Evolutionary conservation across 2,888 invertebrate genomes (phyloP), one percentile per base, ranked within the genome.

Genomic region (Thysanoteuthis rhombus): DNA sequence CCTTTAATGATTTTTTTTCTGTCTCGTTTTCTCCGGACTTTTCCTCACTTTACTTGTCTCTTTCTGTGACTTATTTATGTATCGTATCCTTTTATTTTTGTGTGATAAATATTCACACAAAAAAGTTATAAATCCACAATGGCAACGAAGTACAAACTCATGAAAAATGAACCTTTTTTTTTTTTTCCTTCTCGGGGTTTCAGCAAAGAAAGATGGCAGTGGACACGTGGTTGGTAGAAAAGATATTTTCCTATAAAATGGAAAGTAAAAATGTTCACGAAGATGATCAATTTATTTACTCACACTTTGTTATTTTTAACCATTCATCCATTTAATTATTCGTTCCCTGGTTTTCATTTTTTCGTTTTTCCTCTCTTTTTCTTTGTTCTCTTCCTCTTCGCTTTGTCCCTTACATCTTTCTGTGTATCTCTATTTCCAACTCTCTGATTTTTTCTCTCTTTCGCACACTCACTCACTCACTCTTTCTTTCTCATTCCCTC

Each of bases 101-200:
- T 75, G n/a, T 6, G n/a, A 75, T 16, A n/a, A 75, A 75, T n/a
- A 75, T 75, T 36, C 1, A 36, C 75, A 75, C 75, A 75, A 75
- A 75, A 75, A 75, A 75, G 75, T 75, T 75, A 75, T 75, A 75
- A 75, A 75, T 75, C n/a, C 75, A 36, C n/a, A 75, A n/a, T 75
- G 75, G 75, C n/a, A 75, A 75, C 75, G n/a, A n/a, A 75, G 75
- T 75, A 75, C 75, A n/a, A 75, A 75, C 75, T 75, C 75, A 75
- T 75, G 75, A 75, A 75, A 75, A 16, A 16, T 75, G n/a, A n/a
- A n/a, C n/a, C 16, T 75, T 10, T 36, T 75, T 75, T 75, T 8
- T n/a, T 75, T 75, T 32, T 6, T 16, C 6, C 36, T 75, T 75
- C 36, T 75, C 12, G 0, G n/a, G 75, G n/a, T n/a, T 36, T n/a